Evolutionary conservation across 2,797 vertebrate genomes (phyloP).

Genomic region (Otolemur crassicaudatus): DNA sequence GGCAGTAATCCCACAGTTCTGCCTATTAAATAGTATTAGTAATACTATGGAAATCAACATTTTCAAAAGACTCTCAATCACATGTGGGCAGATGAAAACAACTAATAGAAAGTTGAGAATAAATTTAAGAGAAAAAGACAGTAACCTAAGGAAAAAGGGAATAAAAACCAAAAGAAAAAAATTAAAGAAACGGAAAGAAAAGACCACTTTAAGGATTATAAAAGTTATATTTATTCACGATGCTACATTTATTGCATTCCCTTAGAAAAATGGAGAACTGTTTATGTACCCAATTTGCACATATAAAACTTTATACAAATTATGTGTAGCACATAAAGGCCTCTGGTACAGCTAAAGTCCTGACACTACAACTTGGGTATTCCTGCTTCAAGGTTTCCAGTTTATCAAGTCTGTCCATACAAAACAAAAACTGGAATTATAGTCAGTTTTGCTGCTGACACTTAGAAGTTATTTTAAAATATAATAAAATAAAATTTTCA

Average conservation of each 20-base stretch:
- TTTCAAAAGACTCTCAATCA: background rate
- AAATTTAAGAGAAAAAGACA: background rate
- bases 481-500: slow-evolving; percentile 80
- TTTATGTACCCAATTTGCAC: slow-evolving; percentile 80
- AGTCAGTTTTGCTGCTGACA: slow-evolving; percentile 73
- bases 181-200: slow-evolving; percentile 71
- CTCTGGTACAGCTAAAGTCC: slow-evolving; percentile 74
- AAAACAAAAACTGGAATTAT: slow-evolving; percentile 77
- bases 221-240: slow-evolving; percentile 86
- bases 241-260: slow-evolving; percentile 84
- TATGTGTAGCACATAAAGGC: slow-evolving; percentile 80
- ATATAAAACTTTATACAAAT: slow-evolving; percentile 85
- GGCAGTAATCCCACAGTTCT: background rate
- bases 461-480: slow-evolving; percentile 78
- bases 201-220: slow-evolving; percentile 82
- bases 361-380: slow-evolving; percentile 68
- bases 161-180: slow-evolving; percentile 27
- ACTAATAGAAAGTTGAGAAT: slow-evolving; percentile 10
- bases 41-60: background rate
- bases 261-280: slow-evolving; percentile 84
- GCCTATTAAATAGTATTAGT: background rate
- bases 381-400: slow-evolving; percentile 76
- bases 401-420: slow-evolving; percentile 75
- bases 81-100: background rate
- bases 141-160: background rate